These are phyloP conservation scores for Alosa alosa DNA, from an alignment of 2,113 vertebrate genomes.

Conservation along the genomic window DNA sequence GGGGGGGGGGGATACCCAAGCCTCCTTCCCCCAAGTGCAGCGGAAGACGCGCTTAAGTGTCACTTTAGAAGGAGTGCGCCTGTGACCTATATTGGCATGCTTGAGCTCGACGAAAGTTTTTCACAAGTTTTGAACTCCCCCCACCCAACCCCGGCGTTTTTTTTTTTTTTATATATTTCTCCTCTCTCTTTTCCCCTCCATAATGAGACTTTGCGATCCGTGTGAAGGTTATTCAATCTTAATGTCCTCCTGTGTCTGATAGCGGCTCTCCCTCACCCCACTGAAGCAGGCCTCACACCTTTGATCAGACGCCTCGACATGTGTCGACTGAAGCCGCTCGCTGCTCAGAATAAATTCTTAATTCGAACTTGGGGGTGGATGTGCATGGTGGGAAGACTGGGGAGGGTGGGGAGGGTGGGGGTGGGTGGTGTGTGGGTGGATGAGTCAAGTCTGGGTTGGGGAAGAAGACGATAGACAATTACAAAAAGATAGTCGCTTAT, in stretches of 20 bases:
- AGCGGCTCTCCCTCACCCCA: slow-evolving; percentile 66
- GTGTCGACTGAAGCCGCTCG: slow-evolving; percentile 73
- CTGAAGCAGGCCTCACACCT: slow-evolving; percentile 71
- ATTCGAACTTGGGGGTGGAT: slow-evolving; percentile 68
- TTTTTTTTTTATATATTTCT: neutral
- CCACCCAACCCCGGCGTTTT: neutral
- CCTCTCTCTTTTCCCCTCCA: slow-evolving; percentile 42
- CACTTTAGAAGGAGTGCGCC: neutral
- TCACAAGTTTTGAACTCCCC: slow-evolving; percentile 28
- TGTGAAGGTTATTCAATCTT: slow-evolving; percentile 80
- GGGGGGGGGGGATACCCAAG: neutral
- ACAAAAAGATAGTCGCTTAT: neutral
- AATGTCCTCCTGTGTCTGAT: slow-evolving; percentile 75
- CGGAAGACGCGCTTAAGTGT: neutral
- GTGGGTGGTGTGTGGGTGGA: neutral
- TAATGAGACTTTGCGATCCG: slow-evolving; percentile 72
- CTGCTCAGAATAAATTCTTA: slow-evolving; percentile 79
- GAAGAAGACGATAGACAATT: neutral
- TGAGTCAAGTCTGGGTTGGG: slow-evolving; percentile 19
- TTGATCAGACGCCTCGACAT: slow-evolving; percentile 75
- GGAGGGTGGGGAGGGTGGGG: slow-evolving; percentile 17
- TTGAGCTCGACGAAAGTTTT: slow-evolving; percentile 27
- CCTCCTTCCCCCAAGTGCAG: neutral
- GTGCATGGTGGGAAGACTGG: slow-evolving; percentile 41
- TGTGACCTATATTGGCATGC: slow-evolving; percentile 27